Percentiles rank a stretch among this genome's conserved stretches.
phyloP scores from a whole-genome alignment of 2,888 invertebrate species.

The Lacanobia oleracea region DNA sequence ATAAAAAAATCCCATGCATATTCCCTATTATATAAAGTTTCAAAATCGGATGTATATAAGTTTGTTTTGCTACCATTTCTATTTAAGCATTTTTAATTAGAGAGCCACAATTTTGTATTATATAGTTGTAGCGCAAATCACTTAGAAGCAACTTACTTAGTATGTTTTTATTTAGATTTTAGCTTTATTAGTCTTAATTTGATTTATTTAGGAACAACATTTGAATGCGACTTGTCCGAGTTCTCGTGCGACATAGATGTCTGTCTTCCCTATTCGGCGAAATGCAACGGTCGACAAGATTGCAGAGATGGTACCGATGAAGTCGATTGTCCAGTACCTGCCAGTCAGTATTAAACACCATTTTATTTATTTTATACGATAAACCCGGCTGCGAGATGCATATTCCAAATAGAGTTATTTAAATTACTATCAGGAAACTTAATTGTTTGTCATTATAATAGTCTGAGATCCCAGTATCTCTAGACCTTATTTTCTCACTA shows the following conservation, averaged over 20 bases:
- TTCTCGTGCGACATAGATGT: slow-evolving; percentile 88
- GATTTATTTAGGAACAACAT: slow-evolving; percentile 65
- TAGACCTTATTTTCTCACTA: too few relatives aligned
- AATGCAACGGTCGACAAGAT: slow-evolving; percentile 85
- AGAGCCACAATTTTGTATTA: too few relatives aligned
- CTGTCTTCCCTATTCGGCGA: slow-evolving; percentile 84
- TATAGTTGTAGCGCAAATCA: too few relatives aligned
- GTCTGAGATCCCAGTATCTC: too few relatives aligned
- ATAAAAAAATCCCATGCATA: too few relatives aligned
- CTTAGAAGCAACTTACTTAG: too few relatives aligned
- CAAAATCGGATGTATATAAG: too few relatives aligned
- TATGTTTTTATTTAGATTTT: neutral
- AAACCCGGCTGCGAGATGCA: neutral
- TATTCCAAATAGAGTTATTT: neutral
- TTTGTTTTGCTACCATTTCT: too few relatives aligned
- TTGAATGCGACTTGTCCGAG: slow-evolving; percentile 73
- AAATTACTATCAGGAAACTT: too few relatives aligned
- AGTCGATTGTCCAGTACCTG: slow-evolving; percentile 67
- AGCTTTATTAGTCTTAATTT: neutral
- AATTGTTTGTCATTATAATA: too few relatives aligned
- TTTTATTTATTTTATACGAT: slow-evolving; percentile 8
- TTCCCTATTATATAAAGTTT: too few relatives aligned
- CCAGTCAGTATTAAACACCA: slow-evolving; percentile 56
- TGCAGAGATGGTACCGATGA: slow-evolving; percentile 88
- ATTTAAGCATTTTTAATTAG: too few relatives aligned